Evolutionary conservation across 2,888 invertebrate genomes (phyloP).

Genomic region (Ectobius pallidus): DNA sequence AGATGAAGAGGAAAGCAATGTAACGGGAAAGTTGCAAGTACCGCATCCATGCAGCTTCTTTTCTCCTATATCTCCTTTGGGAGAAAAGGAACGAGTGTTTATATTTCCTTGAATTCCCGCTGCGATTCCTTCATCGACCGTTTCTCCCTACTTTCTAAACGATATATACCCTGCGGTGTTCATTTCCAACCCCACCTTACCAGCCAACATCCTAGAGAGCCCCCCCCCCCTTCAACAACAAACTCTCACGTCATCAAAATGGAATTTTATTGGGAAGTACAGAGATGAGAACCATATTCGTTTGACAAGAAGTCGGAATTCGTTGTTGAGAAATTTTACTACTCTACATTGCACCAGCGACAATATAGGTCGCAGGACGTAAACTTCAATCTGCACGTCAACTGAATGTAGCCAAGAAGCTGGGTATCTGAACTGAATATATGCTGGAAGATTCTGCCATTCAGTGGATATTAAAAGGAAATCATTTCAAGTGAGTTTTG

Average conservation of each 20-base stretch:
- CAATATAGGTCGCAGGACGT: too few relatives aligned
- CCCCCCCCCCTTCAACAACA: neutral
- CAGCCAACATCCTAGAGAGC: too few relatives aligned
- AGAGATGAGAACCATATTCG: neutral
- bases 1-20: neutral
- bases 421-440: too few relatives aligned
- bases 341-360: too few relatives aligned
- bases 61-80: neutral
- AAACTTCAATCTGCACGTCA: too few relatives aligned
- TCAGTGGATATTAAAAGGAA: too few relatives aligned
- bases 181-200: neutral
- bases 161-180: neutral
- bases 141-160: neutral
- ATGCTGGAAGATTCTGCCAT: too few relatives aligned
- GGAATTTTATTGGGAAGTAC: neutral
- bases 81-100: neutral
- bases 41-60: neutral
- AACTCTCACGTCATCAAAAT: neutral
- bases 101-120: neutral
- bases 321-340: neutral
- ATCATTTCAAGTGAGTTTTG: too few relatives aligned
- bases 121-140: neutral
- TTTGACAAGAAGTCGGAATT: neutral
- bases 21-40: neutral
- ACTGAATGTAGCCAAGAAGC: too few relatives aligned